Percentiles rank a stretch among this genome's conserved stretches.
phyloP scores from a whole-genome alignment of 2,797 vertebrate species.

The Notolepis coatsorum region DNA sequence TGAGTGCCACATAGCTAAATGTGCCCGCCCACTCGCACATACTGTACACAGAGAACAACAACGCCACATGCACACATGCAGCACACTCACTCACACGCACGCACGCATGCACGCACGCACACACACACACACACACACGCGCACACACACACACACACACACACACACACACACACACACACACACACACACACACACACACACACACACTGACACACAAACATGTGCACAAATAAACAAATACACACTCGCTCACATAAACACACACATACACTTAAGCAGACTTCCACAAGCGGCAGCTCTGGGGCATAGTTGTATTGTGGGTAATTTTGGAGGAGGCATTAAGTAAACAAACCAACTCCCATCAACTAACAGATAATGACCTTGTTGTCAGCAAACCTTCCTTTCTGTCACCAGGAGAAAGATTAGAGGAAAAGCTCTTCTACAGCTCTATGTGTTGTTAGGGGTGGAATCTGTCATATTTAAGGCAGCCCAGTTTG shows the following conservation, averaged over 20 bases:
- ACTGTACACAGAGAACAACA: conserved; percentile 5
- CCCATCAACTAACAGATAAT: no score
- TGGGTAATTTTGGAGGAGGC: no score
- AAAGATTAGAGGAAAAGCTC: conserved; percentile 58
- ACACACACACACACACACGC: conserved; percentile 2
- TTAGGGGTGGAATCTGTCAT: conserved; percentile 56
- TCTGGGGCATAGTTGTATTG: no score
- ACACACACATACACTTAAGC: no score
- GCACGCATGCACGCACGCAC: not conserved
- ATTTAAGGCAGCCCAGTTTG: conserved; percentile 18
- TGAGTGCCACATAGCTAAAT: no score
- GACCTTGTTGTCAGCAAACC: conserved; percentile 63
- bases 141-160: conserved; percentile 21
- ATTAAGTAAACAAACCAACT: conserved; percentile 40
- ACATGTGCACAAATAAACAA: no score
- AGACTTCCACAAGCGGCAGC: no score
- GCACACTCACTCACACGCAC: not conserved
- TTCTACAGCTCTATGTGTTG: conserved; percentile 57
- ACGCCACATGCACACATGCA: not conserved
- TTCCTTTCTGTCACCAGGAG: conserved; percentile 60
- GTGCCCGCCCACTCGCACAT: conserved; percentile 36
- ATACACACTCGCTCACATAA: no score
- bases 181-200: no score
- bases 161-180: conserved; percentile 6
- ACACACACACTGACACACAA: not conserved